Conservation (phyloP, 2,888 invertebrate genomes). For the Unio pictorum region DNA sequence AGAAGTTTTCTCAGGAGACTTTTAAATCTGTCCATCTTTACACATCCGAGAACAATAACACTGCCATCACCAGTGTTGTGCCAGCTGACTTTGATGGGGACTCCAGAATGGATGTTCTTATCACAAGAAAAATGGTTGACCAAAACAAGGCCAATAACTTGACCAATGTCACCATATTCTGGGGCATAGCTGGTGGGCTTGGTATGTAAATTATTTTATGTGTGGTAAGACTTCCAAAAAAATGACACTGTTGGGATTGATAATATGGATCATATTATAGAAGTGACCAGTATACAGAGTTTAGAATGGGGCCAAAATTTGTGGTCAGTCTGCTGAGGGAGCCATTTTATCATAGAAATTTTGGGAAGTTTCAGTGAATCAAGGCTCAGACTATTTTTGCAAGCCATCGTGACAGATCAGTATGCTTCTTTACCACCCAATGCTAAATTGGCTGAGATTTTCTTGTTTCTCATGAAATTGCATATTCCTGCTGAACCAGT, state of each 20-base stretch:
- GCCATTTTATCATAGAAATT: too few species aligned
- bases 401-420: too few species aligned
- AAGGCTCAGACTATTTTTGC: too few species aligned
- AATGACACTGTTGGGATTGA: neutral
- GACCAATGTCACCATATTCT: slow-evolving; percentile 32
- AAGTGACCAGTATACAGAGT: too few species aligned
- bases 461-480: too few species aligned
- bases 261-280: too few species aligned
- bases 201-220: slow-evolving; percentile 9
- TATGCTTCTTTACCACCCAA: too few species aligned
- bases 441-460: too few species aligned
- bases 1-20: slow-evolving; percentile 39
- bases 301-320: too few species aligned
- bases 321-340: too few species aligned
- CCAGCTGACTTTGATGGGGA: slow-evolving; percentile 97
- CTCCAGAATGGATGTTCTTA: slow-evolving; percentile 91
- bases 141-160: slow-evolving; percentile 6
- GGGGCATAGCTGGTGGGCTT: slow-evolving; percentile 37
- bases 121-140: slow-evolving; percentile 72
- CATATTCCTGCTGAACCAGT: too few species aligned
- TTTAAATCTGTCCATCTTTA: slow-evolving; percentile 34
- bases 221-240: neutral
- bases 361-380: too few species aligned
- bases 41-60: slow-evolving; percentile 12
- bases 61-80: slow-evolving; percentile 80